Percentiles rank a stretch among this genome's conserved stretches.
Evolutionary conservation across 2,113 vertebrate genomes (phyloP).

Genomic region (Myrmecobius fasciatus): DNA sequence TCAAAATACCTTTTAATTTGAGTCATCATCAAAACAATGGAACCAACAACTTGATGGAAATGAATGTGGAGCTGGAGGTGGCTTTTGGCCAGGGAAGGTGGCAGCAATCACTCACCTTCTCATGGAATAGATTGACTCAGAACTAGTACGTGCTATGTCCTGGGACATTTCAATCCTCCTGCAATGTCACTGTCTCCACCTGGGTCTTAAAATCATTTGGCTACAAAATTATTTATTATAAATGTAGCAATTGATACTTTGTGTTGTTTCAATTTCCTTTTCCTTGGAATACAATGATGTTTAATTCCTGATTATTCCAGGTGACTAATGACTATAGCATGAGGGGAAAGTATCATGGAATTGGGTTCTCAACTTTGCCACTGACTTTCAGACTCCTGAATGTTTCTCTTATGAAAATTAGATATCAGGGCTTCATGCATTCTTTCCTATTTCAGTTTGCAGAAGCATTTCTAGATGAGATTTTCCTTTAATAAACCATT

Average conservation of each 20-base stretch:
- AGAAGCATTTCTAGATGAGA: neutral
- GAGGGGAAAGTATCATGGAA: neutral
- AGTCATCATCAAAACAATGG: conserved; percentile 18
- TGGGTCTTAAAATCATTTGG: neutral
- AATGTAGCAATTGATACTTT: neutral
- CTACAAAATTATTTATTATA: neutral
- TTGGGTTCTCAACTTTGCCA: neutral
- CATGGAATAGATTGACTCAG: conserved; percentile 49
- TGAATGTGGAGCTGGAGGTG: neutral
- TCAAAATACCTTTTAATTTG: conserved; percentile 46
- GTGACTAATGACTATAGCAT: neutral
- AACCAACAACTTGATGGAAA: neutral
- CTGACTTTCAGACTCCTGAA: neutral
- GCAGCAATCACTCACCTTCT: conserved; percentile 13
- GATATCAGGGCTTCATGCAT: neutral
- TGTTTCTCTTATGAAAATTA: neutral
- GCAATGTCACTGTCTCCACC: neutral
- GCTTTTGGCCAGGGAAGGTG: conserved; percentile 12
- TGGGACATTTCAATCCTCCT: conserved; percentile 16
- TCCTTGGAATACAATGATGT: neutral
- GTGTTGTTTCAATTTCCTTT: neutral
- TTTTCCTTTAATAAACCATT: neutral
- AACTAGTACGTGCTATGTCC: conserved; percentile 37
- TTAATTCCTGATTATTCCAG: neutral
- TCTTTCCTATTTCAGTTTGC: neutral